Evolutionary conservation across 1,140 invertebrate genomes (phyloP), one percentile per base, ranked within the genome.

Genomic region (Penaeus vannamei): DNA sequence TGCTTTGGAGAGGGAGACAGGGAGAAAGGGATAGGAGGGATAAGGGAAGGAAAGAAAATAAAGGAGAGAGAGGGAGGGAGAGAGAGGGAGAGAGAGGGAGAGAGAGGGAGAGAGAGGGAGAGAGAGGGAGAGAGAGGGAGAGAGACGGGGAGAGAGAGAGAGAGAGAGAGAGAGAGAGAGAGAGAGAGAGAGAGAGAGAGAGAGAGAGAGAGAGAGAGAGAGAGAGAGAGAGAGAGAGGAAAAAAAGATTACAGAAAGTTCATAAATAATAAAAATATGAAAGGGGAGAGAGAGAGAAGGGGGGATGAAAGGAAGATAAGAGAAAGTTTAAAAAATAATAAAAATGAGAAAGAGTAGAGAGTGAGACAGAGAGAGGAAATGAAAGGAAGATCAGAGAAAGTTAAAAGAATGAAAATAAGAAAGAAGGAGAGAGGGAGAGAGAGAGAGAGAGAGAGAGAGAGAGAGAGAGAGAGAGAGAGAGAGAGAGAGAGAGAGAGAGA

Each of bases 111-210:
- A 36, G 29, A 32, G 26, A 79, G 29, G 17, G 29, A 32, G 76
- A 32, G 76, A 79, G 76, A 32, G 46, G 17, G 29, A 36, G 29
- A 32, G 22, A 32, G 76, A 79, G 76, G 23, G 46, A 32, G 32
- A 79, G 29, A 46, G 29, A 32, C 23, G n/a, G 80, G 61, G 36
- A 82, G 80, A 82, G 29, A 59, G 53, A n/a, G 80, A 59, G 46
- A n/a, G 23, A n/a, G 80, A 82, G 80, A n/a, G 32, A 82, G 22
- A 79, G 29, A 32, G 10, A 32, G 76, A 22, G 59, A 19, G 22
- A 59, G 59, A 59, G 59, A 46, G 42, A 46, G 76, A 42, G 29
- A 79, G 42, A 26, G 60, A 26, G 79, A 29, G 60, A 59, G 60
- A 26, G 26, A n/a, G 19, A 59, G 22, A 81, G 8, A 42, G 42